Conservation (phyloP, 1,140 invertebrate genomes). For the Aphelenchoides fujianensis region DNA sequence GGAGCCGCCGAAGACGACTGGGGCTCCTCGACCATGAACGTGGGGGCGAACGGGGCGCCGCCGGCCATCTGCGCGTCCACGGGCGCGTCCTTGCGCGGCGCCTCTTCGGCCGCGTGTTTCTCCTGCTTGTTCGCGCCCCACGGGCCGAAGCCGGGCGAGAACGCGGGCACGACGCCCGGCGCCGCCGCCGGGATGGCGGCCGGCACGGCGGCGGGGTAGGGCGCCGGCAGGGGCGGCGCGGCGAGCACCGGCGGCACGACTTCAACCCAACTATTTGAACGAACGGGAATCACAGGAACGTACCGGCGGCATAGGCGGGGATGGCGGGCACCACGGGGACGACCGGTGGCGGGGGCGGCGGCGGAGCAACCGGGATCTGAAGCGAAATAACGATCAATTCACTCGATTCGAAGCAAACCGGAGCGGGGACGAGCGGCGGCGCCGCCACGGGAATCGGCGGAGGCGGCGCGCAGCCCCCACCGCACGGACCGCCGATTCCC, state of each 20-base stretch:
- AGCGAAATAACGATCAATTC: neutral
- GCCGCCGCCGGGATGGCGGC: neutral
- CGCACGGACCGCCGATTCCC: neutral
- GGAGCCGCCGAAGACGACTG: neutral
- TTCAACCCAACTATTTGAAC: neutral
- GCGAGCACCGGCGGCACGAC: neutral
- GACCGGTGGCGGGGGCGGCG: no score
- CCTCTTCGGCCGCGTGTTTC: neutral
- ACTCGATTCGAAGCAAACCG: neutral
- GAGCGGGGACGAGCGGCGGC: slow-evolving; percentile 24
- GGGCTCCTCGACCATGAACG: neutral
- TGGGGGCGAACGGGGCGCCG: neutral
- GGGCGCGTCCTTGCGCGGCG: neutral
- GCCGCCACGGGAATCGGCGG: neutral
- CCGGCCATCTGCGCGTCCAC: no score
- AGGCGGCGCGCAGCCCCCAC: neutral
- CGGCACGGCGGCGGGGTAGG: no score
- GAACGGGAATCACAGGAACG: neutral
- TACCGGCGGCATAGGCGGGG: slow-evolving; percentile 18
- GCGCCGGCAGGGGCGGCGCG: no score
- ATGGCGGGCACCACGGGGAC: no score
- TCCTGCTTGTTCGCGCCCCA: slow-evolving; percentile 26
- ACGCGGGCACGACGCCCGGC: slow-evolving; percentile 9
- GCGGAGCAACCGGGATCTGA: neutral
- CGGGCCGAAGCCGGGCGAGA: neutral